These are phyloP conservation scores for Lucifuga dentata DNA, from an alignment of 2,113 vertebrate genomes.

Conservation along the genomic window DNA sequence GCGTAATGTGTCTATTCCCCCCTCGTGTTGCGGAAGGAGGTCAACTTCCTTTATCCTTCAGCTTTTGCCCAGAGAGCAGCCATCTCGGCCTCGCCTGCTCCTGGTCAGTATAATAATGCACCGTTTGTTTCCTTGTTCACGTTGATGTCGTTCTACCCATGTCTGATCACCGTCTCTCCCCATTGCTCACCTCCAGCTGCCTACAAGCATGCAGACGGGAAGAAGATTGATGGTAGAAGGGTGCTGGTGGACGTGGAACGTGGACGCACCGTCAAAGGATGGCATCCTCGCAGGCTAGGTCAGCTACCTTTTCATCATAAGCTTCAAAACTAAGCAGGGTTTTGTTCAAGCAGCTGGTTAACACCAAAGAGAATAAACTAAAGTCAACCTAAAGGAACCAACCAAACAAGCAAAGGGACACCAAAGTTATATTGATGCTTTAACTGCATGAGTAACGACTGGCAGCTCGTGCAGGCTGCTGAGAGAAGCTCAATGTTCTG, in stretches of 20 bases:
- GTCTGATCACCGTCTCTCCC: slow-evolving; percentile 49
- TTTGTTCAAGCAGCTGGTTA: too few relatives aligned
- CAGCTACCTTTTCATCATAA: slow-evolving; percentile 34
- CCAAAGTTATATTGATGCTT: too few relatives aligned
- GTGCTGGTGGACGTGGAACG: slow-evolving; percentile 94
- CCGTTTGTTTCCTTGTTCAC: slow-evolving; percentile 76
- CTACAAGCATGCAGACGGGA: slow-evolving; percentile 95
- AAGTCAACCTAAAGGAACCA: too few relatives aligned
- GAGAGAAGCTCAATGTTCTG: too few relatives aligned
- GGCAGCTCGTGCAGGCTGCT: too few relatives aligned
- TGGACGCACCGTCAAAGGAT: slow-evolving; percentile 93
- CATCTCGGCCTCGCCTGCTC: slow-evolving; percentile 77
- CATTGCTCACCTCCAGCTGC: slow-evolving; percentile 85
- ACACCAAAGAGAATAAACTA: too few relatives aligned
- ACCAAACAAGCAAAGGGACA: too few relatives aligned
- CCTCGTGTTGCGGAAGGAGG: slow-evolving; percentile 75
- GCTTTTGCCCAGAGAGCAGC: slow-evolving; percentile 81
- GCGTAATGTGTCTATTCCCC: slow-evolving; percentile 44
- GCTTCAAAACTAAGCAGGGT: too few relatives aligned
- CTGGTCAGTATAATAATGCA: slow-evolving; percentile 81
- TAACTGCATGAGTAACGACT: too few relatives aligned
- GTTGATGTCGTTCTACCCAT: not conserved
- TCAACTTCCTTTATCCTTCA: slow-evolving; percentile 76
- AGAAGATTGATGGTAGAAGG: slow-evolving; percentile 93
- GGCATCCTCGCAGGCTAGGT: slow-evolving; percentile 92